Evolutionary conservation across 2,888 invertebrate genomes (phyloP).

Genomic region (Panzeria rudis): DNA sequence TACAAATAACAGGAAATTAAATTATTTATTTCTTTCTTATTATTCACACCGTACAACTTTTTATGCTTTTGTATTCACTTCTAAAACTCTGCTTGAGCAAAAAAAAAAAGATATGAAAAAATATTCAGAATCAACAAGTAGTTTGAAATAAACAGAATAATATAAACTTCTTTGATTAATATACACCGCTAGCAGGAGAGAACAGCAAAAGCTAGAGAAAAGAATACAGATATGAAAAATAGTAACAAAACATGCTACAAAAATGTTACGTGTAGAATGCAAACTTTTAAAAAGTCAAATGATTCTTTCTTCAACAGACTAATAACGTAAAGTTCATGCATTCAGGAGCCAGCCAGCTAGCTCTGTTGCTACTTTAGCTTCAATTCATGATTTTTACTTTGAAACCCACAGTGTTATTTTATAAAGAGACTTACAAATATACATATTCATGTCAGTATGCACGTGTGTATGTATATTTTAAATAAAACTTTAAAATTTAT

Average conservation of each 20-base stretch:
- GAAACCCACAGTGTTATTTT: conserved; percentile 18
- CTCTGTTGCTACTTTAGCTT: conserved; percentile 13
- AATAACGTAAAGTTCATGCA: conserved; percentile 36
- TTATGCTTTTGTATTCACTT: not conserved
- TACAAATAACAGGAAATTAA: conserved; percentile 68
- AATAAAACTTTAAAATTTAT: conserved; percentile 17
- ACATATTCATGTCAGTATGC: too few species aligned
- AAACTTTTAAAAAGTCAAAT: conserved; percentile 57
- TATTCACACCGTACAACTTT: conserved; percentile 4
- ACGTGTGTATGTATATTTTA: not conserved
- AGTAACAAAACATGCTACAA: conserved; percentile 27
- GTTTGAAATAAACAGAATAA: conserved; percentile 10
- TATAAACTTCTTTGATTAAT: conserved; percentile 16
- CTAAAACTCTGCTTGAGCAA: conserved; percentile 32
- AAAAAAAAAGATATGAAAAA: not conserved
- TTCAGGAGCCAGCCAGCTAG: not conserved
- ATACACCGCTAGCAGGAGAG: not conserved
- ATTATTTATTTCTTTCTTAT: conserved; percentile 33
- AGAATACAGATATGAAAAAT: not conserved
- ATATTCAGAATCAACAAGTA: conserved; percentile 42
- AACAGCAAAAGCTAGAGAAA: conserved; percentile 6
- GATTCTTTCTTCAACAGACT: not conserved
- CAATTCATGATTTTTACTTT: not conserved
- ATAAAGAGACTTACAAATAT: not conserved
- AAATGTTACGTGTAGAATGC: conserved; percentile 67